Evolutionary conservation across 2,113 vertebrate species (phyloP), one percentile per base, ranked within the genome.

Genomic region (Lathamus discolor): DNA sequence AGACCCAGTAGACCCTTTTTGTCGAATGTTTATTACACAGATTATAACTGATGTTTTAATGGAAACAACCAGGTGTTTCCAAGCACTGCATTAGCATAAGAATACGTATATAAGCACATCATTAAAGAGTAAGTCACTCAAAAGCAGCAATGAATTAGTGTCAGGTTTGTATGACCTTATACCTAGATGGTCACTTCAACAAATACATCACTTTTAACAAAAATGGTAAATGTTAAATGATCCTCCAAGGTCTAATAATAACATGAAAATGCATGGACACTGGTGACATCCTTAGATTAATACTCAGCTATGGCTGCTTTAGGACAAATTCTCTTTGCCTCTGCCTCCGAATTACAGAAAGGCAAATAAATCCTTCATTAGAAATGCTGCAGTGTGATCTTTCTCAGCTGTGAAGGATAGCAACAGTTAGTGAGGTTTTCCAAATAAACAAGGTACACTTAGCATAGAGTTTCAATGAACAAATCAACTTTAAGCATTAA

Each of bases 121-220:
- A 46, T 88, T 88, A 75, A 94, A 73, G 7, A 87, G 39, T 76
- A 86, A 91, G 70, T 96, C 86, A 86, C 73, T 88, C 94, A 74
- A 86, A 96, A 93, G 63, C 86, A 88, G 55, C 39, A 2, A 48
- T 79, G 93, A 92, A 67, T 83, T 74, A 63, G 55, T 72, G 64
- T 92, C 91, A 93, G 43, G 80, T 86, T 96, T 95, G 55, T 79
- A 75, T 78, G 94, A 95, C 89, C 94, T 95, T 83, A 70, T 81
- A 52, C 70, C 57, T 88, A 55, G 93, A 78, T 72, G 64, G 93
- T 61, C 55, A 70, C 89, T 94, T 95, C 80, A 87, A 82, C 91
- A 95, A 95, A 95, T 75, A 92, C 0, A 83, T 86, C 69, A 57
- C 92, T 92, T 96, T 28, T 76, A 86, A 86, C 78, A 66, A 90